phyloP scores from a whole-genome alignment of 2,113 vertebrate species.

The Plotosus lineatus region DNA sequence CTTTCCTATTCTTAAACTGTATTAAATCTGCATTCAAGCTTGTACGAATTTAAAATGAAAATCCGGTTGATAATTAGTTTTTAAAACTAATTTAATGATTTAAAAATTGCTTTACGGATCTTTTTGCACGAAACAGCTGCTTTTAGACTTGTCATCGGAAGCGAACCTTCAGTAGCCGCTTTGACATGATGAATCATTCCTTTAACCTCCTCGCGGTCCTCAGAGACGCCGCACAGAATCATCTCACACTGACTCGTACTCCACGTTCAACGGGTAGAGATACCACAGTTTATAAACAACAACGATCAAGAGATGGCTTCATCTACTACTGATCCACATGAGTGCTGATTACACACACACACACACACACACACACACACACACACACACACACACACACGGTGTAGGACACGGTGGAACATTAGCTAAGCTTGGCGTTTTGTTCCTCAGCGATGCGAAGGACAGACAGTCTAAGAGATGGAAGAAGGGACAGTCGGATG shows the following conservation, averaged over 20 bases:
- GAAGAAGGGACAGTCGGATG: not conserved
- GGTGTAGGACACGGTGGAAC: conserved; percentile 56
- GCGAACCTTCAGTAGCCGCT: no score
- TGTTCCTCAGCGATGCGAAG: not conserved
- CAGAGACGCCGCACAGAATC: no score
- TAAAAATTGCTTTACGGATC: not conserved
- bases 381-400: conserved; percentile 40
- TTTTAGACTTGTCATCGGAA: not conserved
- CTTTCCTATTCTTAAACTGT: not conserved
- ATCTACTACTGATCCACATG: conserved; percentile 62
- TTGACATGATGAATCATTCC: no score
- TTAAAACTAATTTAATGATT: no score
- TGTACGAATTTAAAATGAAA: not conserved
- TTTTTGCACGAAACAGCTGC: not conserved
- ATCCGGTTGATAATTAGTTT: no score
- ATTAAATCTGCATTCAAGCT: not conserved
- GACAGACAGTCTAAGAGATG: no score
- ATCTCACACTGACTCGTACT: no score
- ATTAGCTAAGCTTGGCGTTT: not conserved
- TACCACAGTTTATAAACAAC: no score
- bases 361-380: conserved; percentile 48
- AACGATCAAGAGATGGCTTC: no score
- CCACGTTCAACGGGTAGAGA: no score
- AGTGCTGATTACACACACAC: conserved; percentile 47
- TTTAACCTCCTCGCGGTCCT: no score